Conservation (phyloP, 2,888 invertebrate genomes). For the Synanthedon tipuliformis region DNA sequence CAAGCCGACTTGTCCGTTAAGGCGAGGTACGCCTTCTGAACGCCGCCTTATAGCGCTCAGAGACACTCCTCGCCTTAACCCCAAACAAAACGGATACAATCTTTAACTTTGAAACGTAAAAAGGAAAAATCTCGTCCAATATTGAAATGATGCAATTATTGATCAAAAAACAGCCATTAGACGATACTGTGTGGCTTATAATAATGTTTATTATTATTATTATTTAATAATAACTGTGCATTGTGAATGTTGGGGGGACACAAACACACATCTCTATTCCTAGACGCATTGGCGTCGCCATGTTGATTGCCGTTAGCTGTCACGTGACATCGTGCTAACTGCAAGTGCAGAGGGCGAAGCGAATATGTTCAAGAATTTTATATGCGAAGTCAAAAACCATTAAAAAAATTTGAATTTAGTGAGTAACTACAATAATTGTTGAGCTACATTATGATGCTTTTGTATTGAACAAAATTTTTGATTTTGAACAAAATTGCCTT, state of each 20-base stretch:
- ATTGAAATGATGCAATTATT: slow-evolving; percentile 14
- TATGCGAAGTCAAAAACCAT: too few relatives aligned
- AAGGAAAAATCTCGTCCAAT: background rate
- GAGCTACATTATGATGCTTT: too few relatives aligned
- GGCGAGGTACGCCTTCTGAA: slow-evolving; percentile 26
- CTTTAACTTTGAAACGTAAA: slow-evolving; percentile 3
- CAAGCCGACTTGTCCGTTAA: slow-evolving; percentile 51
- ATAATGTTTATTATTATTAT: slow-evolving; percentile 3
- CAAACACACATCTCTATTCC: background rate
- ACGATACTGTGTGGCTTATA: slow-evolving; percentile 26
- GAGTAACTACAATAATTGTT: too few relatives aligned
- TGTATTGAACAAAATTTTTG: too few relatives aligned
- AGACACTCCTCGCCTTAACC: slow-evolving; percentile 32
- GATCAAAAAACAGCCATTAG: slow-evolving; percentile 22
- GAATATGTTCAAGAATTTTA: too few relatives aligned
- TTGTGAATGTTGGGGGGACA: slow-evolving; percentile 13
- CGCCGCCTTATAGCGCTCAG: slow-evolving; percentile 30
- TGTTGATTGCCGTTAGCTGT: background rate
- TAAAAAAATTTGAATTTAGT: too few relatives aligned
- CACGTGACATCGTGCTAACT: too few relatives aligned
- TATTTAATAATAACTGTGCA: background rate
- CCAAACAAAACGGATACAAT: slow-evolving; percentile 19
- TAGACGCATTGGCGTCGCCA: background rate
- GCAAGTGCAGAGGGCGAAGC: too few relatives aligned
- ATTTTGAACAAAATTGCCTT: too few relatives aligned